Evolutionary conservation across 2,888 invertebrate species (phyloP).

Genomic region (Silvanus unidentatus): DNA sequence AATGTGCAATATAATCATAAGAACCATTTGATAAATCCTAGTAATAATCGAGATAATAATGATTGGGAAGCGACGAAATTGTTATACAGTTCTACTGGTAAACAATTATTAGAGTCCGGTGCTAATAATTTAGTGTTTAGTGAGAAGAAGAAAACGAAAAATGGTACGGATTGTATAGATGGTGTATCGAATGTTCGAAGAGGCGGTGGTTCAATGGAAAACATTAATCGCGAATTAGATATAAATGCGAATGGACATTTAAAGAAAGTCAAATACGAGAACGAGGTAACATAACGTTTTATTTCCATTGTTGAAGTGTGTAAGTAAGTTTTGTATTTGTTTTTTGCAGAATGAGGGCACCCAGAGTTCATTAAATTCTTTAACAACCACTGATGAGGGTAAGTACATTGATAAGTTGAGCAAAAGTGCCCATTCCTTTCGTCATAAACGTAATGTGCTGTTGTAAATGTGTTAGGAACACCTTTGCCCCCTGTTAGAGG

Average conservation of each 20-base stretch:
- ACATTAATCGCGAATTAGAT: conserved; percentile 36
- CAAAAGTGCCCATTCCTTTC: not conserved
- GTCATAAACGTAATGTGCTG: not conserved
- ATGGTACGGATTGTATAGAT: conserved; percentile 16
- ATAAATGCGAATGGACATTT: conserved; percentile 34
- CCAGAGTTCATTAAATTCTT: conserved; percentile 39
- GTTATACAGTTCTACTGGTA: not conserved
- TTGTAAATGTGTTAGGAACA: conserved; percentile 23
- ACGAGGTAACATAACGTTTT: conserved; percentile 33
- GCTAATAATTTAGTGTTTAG: conserved; percentile 13
- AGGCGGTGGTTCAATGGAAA: conserved; percentile 41
- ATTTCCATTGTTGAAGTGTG: no score
- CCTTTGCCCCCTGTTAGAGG: conserved; percentile 42
- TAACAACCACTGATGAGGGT: conserved; percentile 37
- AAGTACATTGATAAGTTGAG: conserved; percentile 20
- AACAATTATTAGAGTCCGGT: not conserved
- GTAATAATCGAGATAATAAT: conserved; percentile 1
- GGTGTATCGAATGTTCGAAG: conserved; percentile 26
- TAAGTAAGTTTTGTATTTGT: conserved; percentile 11
- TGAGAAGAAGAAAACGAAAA: conserved; percentile 16
- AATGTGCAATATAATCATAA: conserved; percentile 1
- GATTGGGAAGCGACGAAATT: not conserved
- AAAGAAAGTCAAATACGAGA: conserved; percentile 44
- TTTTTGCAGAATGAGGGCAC: conserved; percentile 37
- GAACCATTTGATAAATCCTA: not conserved